Percentiles rank a stretch among this genome's conserved stretches.
Evolutionary conservation across 1,140 invertebrate genomes (phyloP).

Genomic region (Metopolophium dirhodum): DNA sequence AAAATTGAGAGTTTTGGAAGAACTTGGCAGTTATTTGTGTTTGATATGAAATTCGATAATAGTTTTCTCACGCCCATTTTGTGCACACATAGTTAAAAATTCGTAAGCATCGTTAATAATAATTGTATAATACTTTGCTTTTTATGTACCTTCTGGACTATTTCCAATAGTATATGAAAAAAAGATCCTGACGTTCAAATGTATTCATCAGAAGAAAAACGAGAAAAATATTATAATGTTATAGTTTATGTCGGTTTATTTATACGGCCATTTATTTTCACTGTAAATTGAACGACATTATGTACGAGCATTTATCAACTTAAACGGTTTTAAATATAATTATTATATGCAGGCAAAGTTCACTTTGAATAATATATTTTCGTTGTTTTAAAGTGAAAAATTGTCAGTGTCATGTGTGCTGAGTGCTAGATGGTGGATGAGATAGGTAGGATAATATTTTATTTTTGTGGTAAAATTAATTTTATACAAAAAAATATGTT

Average conservation of each 20-base stretch:
- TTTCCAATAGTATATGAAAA: background rate
- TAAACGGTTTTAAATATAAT: background rate
- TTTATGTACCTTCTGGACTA: background rate
- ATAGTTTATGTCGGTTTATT: background rate
- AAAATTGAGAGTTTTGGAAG: background rate
- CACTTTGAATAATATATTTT: background rate
- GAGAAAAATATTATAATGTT: background rate
- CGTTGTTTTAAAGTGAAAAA: background rate
- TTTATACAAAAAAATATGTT: background rate
- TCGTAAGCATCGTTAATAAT: background rate
- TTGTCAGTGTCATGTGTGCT: background rate
- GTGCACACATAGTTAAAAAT: background rate
- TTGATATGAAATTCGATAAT: conserved; percentile 24
- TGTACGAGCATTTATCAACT: background rate
- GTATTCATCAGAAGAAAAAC: background rate
- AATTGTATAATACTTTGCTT: background rate
- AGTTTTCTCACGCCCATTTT: conserved; percentile 16
- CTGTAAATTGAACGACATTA: background rate
- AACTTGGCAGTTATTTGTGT: background rate
- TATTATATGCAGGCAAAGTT: background rate
- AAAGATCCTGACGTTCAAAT: background rate
- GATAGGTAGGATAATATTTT: background rate
- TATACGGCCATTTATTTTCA: background rate
- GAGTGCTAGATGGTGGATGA: background rate
- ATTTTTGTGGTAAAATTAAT: background rate